Evolutionary conservation across 2,797 vertebrate species (phyloP).

Genomic region (Molossus alvarezi): DNA sequence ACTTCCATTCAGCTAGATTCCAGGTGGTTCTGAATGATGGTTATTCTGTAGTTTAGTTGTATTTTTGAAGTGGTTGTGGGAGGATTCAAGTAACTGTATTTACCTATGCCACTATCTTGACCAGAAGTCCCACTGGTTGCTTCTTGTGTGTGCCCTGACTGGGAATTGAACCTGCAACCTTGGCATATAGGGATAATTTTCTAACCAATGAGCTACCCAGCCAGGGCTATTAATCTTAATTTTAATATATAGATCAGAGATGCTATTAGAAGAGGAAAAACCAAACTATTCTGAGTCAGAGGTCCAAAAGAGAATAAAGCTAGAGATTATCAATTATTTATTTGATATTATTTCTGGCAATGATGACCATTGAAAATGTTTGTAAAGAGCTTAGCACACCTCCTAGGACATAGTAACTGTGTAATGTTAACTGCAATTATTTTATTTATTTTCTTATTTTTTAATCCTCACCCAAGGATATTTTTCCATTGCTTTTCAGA

Average conservation of each 20-base stretch:
- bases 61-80: not conserved
- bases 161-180: not conserved
- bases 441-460: not conserved
- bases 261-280: not conserved
- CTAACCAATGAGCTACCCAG: not conserved
- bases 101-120: not conserved
- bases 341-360: constrained; percentile 41
- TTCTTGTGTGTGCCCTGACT: not conserved
- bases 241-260: constrained; percentile 25
- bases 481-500: no score
- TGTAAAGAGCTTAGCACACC: constrained; percentile 27
- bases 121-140: not conserved
- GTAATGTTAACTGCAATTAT: not conserved
- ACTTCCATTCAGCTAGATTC: not conserved
- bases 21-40: not conserved
- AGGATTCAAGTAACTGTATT: not conserved
- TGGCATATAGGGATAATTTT: not conserved
- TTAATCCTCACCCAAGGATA: no score
- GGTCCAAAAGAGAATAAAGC: constrained; percentile 24
- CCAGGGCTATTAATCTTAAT: not conserved
- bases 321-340: constrained; percentile 12
- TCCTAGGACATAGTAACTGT: not conserved
- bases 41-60: not conserved
- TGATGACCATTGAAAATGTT: not conserved
- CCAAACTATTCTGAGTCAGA: constrained; percentile 9